Conservation (phyloP, 2,888 invertebrate genomes). For the Podotricha telesiphe region DNA sequence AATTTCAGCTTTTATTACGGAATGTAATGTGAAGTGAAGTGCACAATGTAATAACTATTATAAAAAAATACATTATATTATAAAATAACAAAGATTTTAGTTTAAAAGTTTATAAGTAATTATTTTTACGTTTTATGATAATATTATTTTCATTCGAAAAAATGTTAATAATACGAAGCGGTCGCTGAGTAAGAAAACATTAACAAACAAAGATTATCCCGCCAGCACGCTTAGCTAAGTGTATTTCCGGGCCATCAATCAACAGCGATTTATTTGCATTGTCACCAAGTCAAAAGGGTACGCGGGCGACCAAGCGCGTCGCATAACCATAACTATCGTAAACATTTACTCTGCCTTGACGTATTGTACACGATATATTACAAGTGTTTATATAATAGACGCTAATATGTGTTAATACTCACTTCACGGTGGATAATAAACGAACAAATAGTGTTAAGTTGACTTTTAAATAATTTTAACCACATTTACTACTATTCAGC, state of each 20-base stretch:
- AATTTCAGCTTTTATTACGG: background rate
- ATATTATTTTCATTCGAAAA: background rate
- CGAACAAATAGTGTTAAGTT: conserved; percentile 40
- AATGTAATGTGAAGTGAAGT: background rate
- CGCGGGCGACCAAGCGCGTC: conserved; percentile 46
- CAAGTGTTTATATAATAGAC: conserved; percentile 67
- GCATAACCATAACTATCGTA: conserved; percentile 55
- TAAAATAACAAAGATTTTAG: background rate
- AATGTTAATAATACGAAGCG: too few species aligned
- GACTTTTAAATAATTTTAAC: conserved; percentile 36
- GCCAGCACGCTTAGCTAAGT: conserved; percentile 41
- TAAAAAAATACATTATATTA: background rate
- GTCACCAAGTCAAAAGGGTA: conserved; percentile 49
- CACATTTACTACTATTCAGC: conserved; percentile 15
- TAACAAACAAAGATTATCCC: conserved; percentile 28
- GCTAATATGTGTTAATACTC: conserved; percentile 59
- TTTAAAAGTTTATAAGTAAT: background rate
- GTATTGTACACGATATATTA: conserved; percentile 63
- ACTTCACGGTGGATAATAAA: conserved; percentile 60
- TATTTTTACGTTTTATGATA: background rate
- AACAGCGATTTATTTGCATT: conserved; percentile 48
- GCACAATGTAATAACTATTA: background rate
- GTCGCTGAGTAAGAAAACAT: background rate
- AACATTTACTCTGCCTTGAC: conserved; percentile 61
- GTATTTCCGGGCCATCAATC: conserved; percentile 49